Conservation (phyloP, 2,888 invertebrate genomes). For the Halictus quadricinctus region DNA sequence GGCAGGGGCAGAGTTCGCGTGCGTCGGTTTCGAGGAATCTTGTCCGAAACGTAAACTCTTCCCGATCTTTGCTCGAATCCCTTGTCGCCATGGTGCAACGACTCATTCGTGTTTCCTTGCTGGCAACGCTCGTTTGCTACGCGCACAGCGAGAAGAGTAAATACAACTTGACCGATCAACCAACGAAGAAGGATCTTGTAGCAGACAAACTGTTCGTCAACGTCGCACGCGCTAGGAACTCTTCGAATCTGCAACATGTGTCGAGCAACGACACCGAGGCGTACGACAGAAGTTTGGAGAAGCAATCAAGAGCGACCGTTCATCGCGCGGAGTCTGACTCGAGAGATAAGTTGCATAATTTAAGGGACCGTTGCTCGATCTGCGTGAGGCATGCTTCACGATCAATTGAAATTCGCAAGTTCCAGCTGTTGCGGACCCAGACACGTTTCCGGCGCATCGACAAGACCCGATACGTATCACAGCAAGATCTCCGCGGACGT, state of each 20-base stretch:
- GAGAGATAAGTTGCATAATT: constrained; percentile 64
- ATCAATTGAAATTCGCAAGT: constrained; percentile 64
- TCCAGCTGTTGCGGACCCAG: constrained; percentile 72
- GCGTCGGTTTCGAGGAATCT: background rate
- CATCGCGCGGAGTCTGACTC: constrained; percentile 46
- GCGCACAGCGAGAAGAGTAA: constrained; percentile 41
- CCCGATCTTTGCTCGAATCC: background rate
- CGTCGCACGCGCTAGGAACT: constrained; percentile 49
- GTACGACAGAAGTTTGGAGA: constrained; percentile 57
- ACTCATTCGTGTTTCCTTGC: constrained; percentile 20
- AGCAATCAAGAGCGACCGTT: constrained; percentile 66
- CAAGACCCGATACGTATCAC: constrained; percentile 62
- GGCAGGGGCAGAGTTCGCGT: constrained; percentile 2
- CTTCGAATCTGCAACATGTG: constrained; percentile 33
- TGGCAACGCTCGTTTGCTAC: constrained; percentile 26
- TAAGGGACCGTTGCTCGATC: background rate
- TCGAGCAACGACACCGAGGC: constrained; percentile 35
- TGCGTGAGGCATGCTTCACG: background rate
- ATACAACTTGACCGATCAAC: constrained; percentile 33
- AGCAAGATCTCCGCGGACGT: constrained; percentile 51
- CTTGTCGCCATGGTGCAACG: constrained; percentile 40
- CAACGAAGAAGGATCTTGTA: constrained; percentile 8
- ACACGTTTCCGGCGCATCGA: constrained; percentile 56
- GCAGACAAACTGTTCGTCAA: constrained; percentile 39
- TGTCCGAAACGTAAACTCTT: background rate